Evolutionary conservation across 2,888 invertebrate genomes (phyloP).

Genomic region (Sphecodes monilicornis): DNA sequence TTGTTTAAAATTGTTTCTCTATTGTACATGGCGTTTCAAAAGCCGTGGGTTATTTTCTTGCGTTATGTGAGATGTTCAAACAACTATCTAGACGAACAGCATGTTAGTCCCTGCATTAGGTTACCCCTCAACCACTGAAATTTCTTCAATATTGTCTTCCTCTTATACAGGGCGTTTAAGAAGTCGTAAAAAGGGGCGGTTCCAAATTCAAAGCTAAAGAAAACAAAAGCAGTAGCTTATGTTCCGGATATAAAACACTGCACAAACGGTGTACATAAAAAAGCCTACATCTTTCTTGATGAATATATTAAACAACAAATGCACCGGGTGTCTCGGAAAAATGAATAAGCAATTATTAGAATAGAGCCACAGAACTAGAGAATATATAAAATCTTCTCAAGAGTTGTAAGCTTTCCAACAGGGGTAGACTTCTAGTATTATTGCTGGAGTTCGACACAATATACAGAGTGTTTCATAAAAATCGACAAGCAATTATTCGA

Average conservation of each 20-base stretch:
- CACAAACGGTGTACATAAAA: not conserved
- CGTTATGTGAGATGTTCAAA: no score
- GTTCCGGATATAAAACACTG: not conserved
- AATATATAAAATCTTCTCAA: no score
- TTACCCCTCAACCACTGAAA: no score
- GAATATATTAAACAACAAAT: not conserved
- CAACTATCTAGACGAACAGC: no score
- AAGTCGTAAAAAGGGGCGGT: not conserved
- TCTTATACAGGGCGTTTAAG: not conserved
- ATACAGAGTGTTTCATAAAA: not conserved
- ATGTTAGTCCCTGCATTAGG: no score
- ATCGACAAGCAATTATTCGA: not conserved
- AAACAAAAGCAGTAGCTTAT: no score
- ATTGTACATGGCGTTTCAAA: not conserved
- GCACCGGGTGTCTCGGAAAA: not conserved
- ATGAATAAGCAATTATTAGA: not conserved
- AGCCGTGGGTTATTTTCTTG: rapidly evolving
- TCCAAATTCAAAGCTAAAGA: not conserved
- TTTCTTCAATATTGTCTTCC: no score
- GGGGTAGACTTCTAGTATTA: no score
- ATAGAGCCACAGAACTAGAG: not conserved
- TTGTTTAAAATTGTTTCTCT: no score
- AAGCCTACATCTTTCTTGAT: no score
- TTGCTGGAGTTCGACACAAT: not conserved
- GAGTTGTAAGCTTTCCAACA: no score